Conservation (phyloP, 2,888 invertebrate species). For the Metallyticus violacea region DNA sequence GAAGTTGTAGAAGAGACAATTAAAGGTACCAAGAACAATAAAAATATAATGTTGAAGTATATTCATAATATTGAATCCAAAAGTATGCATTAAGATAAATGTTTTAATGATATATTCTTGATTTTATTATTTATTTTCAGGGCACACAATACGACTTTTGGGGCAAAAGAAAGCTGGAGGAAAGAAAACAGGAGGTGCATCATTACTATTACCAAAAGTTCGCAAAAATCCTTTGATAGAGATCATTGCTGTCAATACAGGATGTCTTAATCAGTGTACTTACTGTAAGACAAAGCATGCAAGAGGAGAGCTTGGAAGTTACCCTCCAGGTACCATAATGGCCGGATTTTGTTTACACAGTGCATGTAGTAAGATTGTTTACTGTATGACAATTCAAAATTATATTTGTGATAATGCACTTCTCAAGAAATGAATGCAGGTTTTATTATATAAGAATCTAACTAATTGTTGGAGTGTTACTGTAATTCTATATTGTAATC, state of each 20-base stretch:
- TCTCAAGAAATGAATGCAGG: too few species aligned
- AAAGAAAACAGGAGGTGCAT: constrained; percentile 82
- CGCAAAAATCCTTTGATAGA: constrained; percentile 94
- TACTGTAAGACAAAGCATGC: constrained; percentile 99
- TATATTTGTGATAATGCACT: too few species aligned
- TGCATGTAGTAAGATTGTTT: too few species aligned
- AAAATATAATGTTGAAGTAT: too few species aligned
- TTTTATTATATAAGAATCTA: too few species aligned
- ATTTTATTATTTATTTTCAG: constrained; percentile 43
- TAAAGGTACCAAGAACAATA: constrained; percentile 71
- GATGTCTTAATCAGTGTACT: constrained; percentile 96
- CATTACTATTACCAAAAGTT: constrained; percentile 86
- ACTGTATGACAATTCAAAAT: too few species aligned
- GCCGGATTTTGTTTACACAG: too few species aligned
- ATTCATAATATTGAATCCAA: too few species aligned
- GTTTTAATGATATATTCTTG: too few species aligned
- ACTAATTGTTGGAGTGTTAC: too few species aligned
- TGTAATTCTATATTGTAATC: too few species aligned
- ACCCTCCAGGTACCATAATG: constrained; percentile 61
- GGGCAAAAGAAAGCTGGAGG: constrained; percentile 79
- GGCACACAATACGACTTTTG: constrained; percentile 70
- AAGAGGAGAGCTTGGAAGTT: constrained; percentile 93
- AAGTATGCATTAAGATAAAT: too few species aligned
- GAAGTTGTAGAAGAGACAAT: constrained; percentile 97
- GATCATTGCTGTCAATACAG: constrained; percentile 94